Conservation (phyloP, 2,113 vertebrate genomes). For the Cyanoderma ruficeps region DNA sequence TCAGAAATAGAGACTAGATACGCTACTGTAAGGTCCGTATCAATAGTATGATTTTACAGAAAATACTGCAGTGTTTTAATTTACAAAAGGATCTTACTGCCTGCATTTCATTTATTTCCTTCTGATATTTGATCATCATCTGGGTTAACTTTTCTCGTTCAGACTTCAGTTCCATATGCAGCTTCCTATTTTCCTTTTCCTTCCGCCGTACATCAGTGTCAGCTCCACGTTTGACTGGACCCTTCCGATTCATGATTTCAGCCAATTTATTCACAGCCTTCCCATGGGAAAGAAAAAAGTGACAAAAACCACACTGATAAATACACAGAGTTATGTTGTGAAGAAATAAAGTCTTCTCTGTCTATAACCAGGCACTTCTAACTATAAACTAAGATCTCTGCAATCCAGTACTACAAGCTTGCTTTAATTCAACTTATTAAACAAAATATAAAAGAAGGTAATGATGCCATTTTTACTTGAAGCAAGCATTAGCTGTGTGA, state of each 20-base stretch:
- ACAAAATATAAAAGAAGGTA: background rate
- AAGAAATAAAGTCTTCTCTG: background rate
- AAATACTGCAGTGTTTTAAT: background rate
- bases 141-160: slow-evolving; percentile 96
- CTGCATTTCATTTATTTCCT: slow-evolving; percentile 96
- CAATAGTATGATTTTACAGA: background rate
- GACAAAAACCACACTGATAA: background rate
- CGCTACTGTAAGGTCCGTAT: background rate
- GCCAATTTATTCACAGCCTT: slow-evolving; percentile 98
- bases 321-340: background rate
- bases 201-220: slow-evolving; percentile 94
- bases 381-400: background rate
- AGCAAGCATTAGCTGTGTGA: background rate
- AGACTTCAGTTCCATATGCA: slow-evolving; percentile 94
- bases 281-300: background rate
- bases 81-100: slow-evolving; percentile 80
- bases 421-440: background rate
- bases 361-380: background rate
- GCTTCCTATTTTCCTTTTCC: slow-evolving; percentile 97
- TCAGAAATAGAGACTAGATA: background rate
- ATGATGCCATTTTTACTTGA: background rate
- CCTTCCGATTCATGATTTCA: slow-evolving; percentile 98
- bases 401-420: background rate
- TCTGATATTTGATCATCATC: slow-evolving; percentile 96
- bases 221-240: slow-evolving; percentile 88